Base-by-base conservation (phyloP, 2,113 vertebrate genomes). In the Oreochromis tanganicae region DNA sequence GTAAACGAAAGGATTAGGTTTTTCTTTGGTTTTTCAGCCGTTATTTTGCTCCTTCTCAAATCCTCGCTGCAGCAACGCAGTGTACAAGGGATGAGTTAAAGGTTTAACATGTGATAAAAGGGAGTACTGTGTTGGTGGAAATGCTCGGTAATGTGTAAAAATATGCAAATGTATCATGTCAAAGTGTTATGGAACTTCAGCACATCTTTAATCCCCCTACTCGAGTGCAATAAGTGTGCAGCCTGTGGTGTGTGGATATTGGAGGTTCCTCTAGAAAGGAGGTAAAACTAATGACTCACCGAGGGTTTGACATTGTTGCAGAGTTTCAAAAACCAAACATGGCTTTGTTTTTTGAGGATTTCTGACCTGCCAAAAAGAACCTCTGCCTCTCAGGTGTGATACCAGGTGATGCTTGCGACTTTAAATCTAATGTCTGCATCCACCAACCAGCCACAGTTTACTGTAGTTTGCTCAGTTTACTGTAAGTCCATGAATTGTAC, bases 141-240 rank as follows among this genome's bases (percentile, higher is more conserved):
- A 71, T 3, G 32, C 41, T 27, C 0, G 5, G 34, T 52, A 66
- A 34, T 48, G 29, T 50, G 14, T 79, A 78, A 43, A 83, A 32
- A 73, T 55, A 71, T 79, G 78, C 38, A 57, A 79, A 63, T 48
- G n/a, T 2, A 41, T 85, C 12, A 7, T 16, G 6, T 12, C 43
- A 6, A 19, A 50, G 80, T 27, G 75, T 71, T 21, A 19, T 4
- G 54, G 50, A 63, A 63, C 17, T 52, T 27, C 38, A 32, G 43
- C 79, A 32, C 75, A 85, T 55, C 32, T 85, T 55, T 61, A 78
- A 88, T 71, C 48, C 55, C 4, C 14, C 41, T 57, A 17, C 12
- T 54, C 48, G 19, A 43, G 55, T 5, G 21, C 6, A 14, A 16
- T 34, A n/a, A 59, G 13, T 50, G 46, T 50, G 56, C 55, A 32